These are phyloP conservation scores for Hyperoplus immaculatus DNA, from an alignment of 2,797 vertebrate species.

Conservation along the genomic window DNA sequence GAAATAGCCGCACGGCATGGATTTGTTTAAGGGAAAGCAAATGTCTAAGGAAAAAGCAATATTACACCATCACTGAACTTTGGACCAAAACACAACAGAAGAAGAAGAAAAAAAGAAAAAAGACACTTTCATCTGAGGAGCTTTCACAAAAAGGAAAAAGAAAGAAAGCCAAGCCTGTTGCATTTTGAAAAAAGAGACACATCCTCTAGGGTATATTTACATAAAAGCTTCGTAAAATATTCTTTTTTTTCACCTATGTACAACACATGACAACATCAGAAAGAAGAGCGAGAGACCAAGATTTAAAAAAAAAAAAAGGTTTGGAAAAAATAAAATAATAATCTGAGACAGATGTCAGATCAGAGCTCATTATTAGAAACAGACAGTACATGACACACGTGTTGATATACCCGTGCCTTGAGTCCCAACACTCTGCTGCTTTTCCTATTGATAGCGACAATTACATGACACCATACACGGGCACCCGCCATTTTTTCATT, in stretches of 20 bases:
- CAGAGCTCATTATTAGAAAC: constrained; percentile 26
- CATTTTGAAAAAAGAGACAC: constrained; percentile 72
- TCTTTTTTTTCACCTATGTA: constrained; percentile 79
- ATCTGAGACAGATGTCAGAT: constrained; percentile 50
- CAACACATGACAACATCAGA: constrained; percentile 81
- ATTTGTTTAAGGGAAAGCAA: constrained; percentile 62
- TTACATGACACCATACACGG: constrained; percentile 31
- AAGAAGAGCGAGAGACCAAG: constrained; percentile 47
- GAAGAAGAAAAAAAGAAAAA: neutral
- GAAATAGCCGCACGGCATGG: constrained; percentile 56
- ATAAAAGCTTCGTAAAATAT: constrained; percentile 85
- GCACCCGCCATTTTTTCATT: constrained; percentile 14
- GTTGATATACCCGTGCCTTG: constrained; percentile 39
- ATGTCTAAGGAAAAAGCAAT: constrained; percentile 64
- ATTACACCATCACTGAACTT: constrained; percentile 75
- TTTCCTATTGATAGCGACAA: constrained; percentile 13
- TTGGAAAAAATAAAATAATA: constrained; percentile 17
- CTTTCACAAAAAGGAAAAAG: constrained; percentile 39
- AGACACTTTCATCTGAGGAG: constrained; percentile 54
- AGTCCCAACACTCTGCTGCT: constrained; percentile 25
- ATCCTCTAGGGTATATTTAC: constrained; percentile 80
- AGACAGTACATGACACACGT: neutral
- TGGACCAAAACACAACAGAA: constrained; percentile 69
- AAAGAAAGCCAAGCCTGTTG: constrained; percentile 65
- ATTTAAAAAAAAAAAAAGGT: neutral